A percentile compares a stretch with the other conserved stretches of the same genome.
These are phyloP conservation scores for Matsumyia berberina DNA, from an alignment of 2,888 invertebrate species.

Conservation along the genomic window DNA sequence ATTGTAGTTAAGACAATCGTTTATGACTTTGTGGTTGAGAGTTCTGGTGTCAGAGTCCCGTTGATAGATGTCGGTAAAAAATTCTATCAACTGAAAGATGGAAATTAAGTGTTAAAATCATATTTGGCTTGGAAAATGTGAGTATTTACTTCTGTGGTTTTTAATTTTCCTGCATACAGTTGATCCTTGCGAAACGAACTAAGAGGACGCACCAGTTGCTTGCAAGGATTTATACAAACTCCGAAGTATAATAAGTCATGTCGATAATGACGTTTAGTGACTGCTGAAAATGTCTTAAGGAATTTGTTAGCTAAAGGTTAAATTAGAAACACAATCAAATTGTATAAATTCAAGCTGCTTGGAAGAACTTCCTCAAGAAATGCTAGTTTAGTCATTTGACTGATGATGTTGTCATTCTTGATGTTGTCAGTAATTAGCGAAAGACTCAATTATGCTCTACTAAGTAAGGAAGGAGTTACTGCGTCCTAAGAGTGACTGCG, in stretches of 20 bases:
- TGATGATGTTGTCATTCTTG: too few species aligned
- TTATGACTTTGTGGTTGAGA: slow-evolving; percentile 78
- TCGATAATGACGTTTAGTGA: slow-evolving; percentile 79
- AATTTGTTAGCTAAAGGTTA: not conserved
- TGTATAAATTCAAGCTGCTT: not conserved
- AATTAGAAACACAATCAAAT: not conserved
- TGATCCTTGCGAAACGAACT: slow-evolving; percentile 72
- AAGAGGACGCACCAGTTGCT: slow-evolving; percentile 62
- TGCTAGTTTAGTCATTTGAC: too few species aligned
- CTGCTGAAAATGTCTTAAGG: slow-evolving; percentile 76
- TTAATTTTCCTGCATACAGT: slow-evolving; percentile 68
- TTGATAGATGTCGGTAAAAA: slow-evolving; percentile 79
- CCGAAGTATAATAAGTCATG: slow-evolving; percentile 81
- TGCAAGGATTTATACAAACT: slow-evolving; percentile 80
- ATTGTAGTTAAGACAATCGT: slow-evolving; percentile 80
- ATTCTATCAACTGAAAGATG: slow-evolving; percentile 77
- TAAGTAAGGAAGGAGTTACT: too few species aligned
- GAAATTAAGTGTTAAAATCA: not conserved
- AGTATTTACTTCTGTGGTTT: slow-evolving; percentile 76
- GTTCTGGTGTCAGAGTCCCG: slow-evolving; percentile 78
- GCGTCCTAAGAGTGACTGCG: too few species aligned
- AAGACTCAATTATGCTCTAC: too few species aligned
- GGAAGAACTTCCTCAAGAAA: too few species aligned
- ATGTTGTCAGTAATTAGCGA: too few species aligned
- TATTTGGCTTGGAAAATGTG: not conserved